Evolutionary conservation across 1,140 invertebrate species (phyloP), one percentile per base, ranked within the genome.

Genomic region (Yoshiicerus persimilis): DNA sequence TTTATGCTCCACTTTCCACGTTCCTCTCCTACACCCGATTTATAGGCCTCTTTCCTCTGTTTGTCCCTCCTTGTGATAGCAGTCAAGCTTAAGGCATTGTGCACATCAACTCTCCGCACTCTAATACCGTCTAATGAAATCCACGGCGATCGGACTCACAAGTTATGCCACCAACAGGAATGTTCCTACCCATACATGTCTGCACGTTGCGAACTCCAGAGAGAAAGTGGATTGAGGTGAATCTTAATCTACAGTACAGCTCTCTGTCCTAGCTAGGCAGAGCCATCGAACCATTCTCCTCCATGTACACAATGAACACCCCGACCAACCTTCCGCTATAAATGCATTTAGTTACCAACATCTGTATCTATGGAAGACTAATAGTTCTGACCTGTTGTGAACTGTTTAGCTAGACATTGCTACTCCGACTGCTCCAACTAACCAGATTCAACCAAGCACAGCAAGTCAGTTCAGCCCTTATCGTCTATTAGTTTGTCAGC

Each of bases 241-340:
- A 70, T 70, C 66, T 70, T 70, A 70, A 70, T 70, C 66, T 70
- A 70, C 66, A 70, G 66, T 70, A 70, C 66, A n/a, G n/a, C n/a
- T n/a, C n/a, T n/a, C n/a, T n/a, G n/a, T n/a, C n/a, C n/a, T n/a
- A n/a, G n/a, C n/a, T n/a, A n/a, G n/a, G n/a, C n/a, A n/a, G n/a
- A n/a, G n/a, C n/a, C n/a, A n/a, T n/a, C n/a, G n/a, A n/a, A n/a
- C n/a, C n/a, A n/a, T n/a, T n/a, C n/a, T n/a, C n/a, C n/a, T n/a
- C n/a, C n/a, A n/a, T n/a, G n/a, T n/a, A n/a, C n/a, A n/a, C n/a
- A n/a, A n/a, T n/a, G n/a, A n/a, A n/a, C n/a, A n/a, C n/a, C n/a
- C n/a, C n/a, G n/a, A n/a, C n/a, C n/a, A n/a, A n/a, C n/a, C n/a
- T n/a, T n/a, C n/a, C n/a, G n/a, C n/a, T n/a, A n/a, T n/a, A n/a